These are phyloP conservation scores for Gastrophryne carolinensis DNA, from an alignment of 2,797 vertebrate species.

Conservation along the genomic window DNA sequence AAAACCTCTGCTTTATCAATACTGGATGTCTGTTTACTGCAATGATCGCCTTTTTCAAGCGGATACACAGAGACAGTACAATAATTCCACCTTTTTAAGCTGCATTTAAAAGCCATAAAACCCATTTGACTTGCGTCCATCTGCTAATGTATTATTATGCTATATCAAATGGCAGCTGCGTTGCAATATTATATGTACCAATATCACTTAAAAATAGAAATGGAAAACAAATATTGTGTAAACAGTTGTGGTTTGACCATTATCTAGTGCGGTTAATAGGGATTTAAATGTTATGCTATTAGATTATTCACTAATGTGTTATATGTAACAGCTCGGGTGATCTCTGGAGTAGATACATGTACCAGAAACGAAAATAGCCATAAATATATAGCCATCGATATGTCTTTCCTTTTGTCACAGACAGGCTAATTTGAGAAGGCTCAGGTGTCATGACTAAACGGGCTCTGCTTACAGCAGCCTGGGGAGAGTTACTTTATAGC, in stretches of 20 bases:
- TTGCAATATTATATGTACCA: background rate
- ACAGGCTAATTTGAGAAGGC: slow-evolving; percentile 24
- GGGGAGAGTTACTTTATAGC: background rate
- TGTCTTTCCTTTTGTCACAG: slow-evolving; percentile 29
- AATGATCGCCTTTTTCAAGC: background rate
- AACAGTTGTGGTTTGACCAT: background rate
- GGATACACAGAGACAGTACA: background rate
- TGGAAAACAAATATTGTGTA: background rate
- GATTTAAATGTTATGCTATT: background rate
- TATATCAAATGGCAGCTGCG: background rate
- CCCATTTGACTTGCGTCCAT: background rate
- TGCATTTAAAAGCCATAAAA: slow-evolving; percentile 4
- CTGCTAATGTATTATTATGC: background rate
- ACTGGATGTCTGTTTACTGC: background rate
- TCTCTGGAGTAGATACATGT: slow-evolving; percentile 13
- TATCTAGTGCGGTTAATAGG: background rate
- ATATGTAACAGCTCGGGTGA: slow-evolving; percentile 12
- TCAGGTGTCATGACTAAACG: slow-evolving; percentile 23
- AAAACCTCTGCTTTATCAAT: background rate
- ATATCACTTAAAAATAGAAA: background rate
- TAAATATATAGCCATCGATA: slow-evolving; percentile 3
- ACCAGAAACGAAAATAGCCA: slow-evolving; percentile 25
- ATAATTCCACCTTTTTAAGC: background rate
- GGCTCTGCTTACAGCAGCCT: background rate
- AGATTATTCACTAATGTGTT: slow-evolving; percentile 5